Percentiles rank a stretch among this genome's conserved stretches.
These are phyloP conservation scores for Entomyzon cyanotis DNA, from an alignment of 2,113 vertebrate genomes.

Conservation along the genomic window DNA sequence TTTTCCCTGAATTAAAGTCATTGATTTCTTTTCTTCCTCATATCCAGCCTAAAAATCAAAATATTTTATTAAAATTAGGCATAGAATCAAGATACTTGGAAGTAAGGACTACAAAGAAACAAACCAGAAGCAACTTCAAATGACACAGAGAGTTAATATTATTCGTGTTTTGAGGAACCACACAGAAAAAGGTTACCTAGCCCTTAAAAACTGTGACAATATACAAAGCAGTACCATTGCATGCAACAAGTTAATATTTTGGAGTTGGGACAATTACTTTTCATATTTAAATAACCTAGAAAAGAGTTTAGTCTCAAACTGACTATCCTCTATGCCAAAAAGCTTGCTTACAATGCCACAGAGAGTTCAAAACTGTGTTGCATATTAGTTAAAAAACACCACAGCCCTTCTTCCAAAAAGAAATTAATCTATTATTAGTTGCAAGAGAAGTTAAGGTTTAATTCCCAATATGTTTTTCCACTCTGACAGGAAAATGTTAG, in stretches of 20 bases:
- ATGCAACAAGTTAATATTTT: neutral
- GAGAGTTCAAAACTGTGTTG: neutral
- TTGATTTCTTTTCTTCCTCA: neutral
- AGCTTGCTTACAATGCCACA: neutral
- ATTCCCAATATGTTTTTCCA: neutral
- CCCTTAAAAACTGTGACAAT: neutral
- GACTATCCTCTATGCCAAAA: neutral
- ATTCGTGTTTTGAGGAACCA: neutral
- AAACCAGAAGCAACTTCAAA: neutral
- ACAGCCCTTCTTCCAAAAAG: neutral
- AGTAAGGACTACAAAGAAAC: neutral
- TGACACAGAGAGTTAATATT: neutral
- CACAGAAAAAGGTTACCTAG: neutral
- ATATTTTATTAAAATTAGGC: neutral
- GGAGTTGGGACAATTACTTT: neutral
- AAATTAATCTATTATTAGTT: neutral
- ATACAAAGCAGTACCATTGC: neutral
- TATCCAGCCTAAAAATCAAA: neutral
- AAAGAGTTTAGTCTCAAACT: neutral
- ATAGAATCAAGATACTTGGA: neutral
- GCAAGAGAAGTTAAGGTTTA: neutral
- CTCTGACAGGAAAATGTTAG: neutral
- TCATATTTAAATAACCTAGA: neutral
- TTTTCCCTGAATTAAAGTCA: neutral
- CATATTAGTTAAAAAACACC: neutral